Evolutionary conservation across 2,888 invertebrate genomes (phyloP).

Genomic region (Eledone cirrhosa): DNA sequence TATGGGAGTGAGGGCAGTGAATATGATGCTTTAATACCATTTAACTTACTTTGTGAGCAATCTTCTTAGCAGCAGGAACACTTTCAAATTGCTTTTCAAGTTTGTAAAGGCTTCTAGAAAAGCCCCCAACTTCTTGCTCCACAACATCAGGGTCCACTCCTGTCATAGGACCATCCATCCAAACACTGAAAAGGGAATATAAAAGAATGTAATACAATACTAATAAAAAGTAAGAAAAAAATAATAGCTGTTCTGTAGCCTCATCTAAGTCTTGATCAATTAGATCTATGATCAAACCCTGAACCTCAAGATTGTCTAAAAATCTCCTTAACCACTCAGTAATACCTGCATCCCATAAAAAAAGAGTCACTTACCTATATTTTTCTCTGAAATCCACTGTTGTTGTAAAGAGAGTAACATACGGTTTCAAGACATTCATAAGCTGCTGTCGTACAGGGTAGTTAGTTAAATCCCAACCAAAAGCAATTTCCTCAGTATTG

Average conservation of each 20-base stretch:
- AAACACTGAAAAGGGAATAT: constrained; percentile 68
- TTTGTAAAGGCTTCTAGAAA: constrained; percentile 82
- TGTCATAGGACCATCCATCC: constrained; percentile 87
- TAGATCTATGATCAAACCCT: too few species aligned
- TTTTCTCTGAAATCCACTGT: constrained; percentile 85
- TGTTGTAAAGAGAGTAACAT: constrained; percentile 87
- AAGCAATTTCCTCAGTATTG: constrained; percentile 89
- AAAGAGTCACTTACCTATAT: constrained; percentile 70
- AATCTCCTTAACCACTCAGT: too few species aligned
- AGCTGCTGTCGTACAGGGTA: constrained; percentile 83
- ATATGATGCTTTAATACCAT: not conserved
- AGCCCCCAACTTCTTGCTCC: constrained; percentile 79
- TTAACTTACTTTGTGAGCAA: constrained; percentile 73
- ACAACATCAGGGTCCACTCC: constrained; percentile 88
- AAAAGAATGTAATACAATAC: not conserved
- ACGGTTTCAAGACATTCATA: constrained; percentile 83
- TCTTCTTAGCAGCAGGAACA: constrained; percentile 77
- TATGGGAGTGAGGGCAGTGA: too few species aligned
- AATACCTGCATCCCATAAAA: not conserved
- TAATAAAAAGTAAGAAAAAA: too few species aligned
- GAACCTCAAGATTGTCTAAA: too few species aligned
- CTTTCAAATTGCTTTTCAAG: constrained; percentile 87
- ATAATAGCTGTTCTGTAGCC: too few species aligned
- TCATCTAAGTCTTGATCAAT: too few species aligned
- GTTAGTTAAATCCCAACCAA: constrained; percentile 86